Evolutionary conservation across 2,888 invertebrate genomes (phyloP).

Genomic region (Lasius platythorax): DNA sequence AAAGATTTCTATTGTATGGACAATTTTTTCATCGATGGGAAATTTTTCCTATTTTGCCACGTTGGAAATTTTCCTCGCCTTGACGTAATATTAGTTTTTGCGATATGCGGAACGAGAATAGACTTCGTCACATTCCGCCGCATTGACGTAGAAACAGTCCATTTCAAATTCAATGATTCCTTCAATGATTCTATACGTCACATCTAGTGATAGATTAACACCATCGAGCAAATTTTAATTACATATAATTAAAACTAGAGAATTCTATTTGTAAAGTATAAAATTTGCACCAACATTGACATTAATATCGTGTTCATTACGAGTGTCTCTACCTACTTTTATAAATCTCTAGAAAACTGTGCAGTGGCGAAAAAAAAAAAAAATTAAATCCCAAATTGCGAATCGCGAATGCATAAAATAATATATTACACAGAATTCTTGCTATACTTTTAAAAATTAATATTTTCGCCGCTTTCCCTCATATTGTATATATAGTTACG

Average conservation of each 20-base stretch:
- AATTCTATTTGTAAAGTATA: not conserved
- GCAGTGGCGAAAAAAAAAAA: not conserved
- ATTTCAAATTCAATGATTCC: not conserved
- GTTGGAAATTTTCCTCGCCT: not conserved
- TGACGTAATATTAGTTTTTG: slow-evolving; percentile 13
- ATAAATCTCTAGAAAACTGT: not conserved
- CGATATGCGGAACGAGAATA: not conserved
- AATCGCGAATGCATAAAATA: too few species aligned
- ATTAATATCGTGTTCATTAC: not conserved
- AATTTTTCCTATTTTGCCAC: not conserved
- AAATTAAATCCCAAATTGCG: not conserved
- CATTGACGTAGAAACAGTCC: not conserved
- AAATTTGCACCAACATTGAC: not conserved
- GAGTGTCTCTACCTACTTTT: not conserved
- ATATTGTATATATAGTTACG: not conserved
- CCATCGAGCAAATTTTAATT: not conserved
- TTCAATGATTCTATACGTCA: not conserved
- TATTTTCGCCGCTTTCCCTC: not conserved
- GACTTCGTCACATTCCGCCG: not conserved
- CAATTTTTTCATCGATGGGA: not conserved
- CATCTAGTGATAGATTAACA: not conserved
- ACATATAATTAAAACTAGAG: not conserved
- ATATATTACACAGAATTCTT: too few species aligned
- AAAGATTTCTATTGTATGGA: not conserved
- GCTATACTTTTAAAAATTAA: not conserved